Evolutionary conservation across 1,140 invertebrate species (phyloP).

Genomic region (Diuraphis noxia): DNA sequence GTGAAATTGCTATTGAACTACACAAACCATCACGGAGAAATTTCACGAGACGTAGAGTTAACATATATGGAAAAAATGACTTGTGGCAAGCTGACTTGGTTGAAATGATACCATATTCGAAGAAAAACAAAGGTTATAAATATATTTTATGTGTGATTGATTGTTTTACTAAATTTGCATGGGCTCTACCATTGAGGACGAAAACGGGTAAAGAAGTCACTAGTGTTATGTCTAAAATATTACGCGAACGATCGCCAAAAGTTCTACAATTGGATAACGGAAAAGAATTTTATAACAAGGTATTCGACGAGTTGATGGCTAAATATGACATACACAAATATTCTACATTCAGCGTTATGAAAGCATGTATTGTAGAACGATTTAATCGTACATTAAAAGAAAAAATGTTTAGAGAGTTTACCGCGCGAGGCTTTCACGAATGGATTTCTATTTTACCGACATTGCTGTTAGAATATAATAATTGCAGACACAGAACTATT

Average conservation of each 20-base stretch:
- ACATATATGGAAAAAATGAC: no score
- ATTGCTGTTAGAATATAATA: slow-evolving; percentile 55
- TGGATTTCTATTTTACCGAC: slow-evolving; percentile 54
- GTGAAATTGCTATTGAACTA: background rate
- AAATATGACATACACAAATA: no score
- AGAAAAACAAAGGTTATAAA: slow-evolving; percentile 58
- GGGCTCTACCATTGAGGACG: slow-evolving; percentile 57
- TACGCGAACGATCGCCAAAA: background rate
- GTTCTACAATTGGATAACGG: background rate
- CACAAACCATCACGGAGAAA: no score
- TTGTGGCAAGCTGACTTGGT: no score
- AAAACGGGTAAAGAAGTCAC: slow-evolving; percentile 57
- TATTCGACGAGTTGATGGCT: no score
- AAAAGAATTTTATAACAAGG: slow-evolving; percentile 59
- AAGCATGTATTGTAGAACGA: slow-evolving; percentile 58
- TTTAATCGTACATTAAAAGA: slow-evolving; percentile 60
- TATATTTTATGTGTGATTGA: background rate
- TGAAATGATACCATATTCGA: slow-evolving; percentile 53
- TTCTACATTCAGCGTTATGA: no score
- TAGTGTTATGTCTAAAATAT: slow-evolving; percentile 52
- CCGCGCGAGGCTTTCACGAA: no score
- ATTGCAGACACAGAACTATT: background rate
- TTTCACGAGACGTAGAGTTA: no score
- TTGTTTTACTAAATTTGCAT: slow-evolving; percentile 53
- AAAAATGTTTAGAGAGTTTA: slow-evolving; percentile 58